These are phyloP conservation scores for Eulithis prunata DNA, from an alignment of 2,888 invertebrate species.

Conservation along the genomic window DNA sequence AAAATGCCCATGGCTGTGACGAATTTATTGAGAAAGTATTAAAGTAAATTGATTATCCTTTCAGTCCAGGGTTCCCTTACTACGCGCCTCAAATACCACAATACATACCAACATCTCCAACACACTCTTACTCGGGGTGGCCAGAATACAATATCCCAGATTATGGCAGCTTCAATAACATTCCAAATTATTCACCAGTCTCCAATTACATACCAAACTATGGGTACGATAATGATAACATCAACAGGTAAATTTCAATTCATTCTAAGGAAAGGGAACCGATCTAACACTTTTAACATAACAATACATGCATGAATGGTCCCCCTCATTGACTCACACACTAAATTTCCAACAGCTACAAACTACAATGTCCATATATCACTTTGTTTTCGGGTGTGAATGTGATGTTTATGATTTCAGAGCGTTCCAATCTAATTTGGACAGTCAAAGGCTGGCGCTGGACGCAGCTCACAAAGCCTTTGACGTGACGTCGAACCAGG, in stretches of 20 bases:
- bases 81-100: conserved; percentile 28
- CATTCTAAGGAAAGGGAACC: not conserved
- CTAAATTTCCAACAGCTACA: conserved; percentile 28
- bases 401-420: conserved; percentile 58
- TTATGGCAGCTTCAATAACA: not conserved
- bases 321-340: conserved; percentile 18
- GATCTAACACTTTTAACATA: conserved; percentile 5
- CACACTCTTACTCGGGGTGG: conserved; percentile 15
- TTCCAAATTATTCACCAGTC: conserved; percentile 4
- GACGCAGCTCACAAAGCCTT: conserved; percentile 73
- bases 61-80: conserved; percentile 34
- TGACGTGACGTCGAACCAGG: conserved; percentile 68
- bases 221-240: conserved; percentile 8
- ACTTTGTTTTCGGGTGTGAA: conserved; percentile 17
- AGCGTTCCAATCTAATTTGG: conserved; percentile 63
- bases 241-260: conserved; percentile 21
- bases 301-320: conserved; percentile 5
- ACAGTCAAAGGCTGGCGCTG: conserved; percentile 66
- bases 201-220: conserved; percentile 10
- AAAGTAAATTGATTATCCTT: conserved; percentile 33
- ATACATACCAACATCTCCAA: conserved; percentile 12
- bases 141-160: conserved; percentile 5
- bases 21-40: conserved; percentile 10
- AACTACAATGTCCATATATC: not conserved
- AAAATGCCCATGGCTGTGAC: conserved; percentile 17